Percentiles rank a stretch among this genome's conserved stretches.
phyloP scores from a whole-genome alignment of 2,797 vertebrate species.

The Tapirus indicus region DNA sequence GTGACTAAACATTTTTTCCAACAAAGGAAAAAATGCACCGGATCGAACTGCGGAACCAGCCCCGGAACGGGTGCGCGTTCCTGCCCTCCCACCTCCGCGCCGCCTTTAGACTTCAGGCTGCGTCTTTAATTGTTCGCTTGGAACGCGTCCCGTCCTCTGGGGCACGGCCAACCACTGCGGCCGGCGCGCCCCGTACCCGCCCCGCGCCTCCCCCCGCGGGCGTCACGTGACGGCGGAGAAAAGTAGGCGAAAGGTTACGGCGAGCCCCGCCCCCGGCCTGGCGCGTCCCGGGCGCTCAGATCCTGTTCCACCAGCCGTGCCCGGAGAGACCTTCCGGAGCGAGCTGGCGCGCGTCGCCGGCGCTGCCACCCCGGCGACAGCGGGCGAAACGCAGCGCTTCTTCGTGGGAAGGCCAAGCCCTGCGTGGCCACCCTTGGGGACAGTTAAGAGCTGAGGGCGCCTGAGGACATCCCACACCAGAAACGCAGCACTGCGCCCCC shows the following conservation, averaged over 20 bases:
- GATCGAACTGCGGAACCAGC: constrained; percentile 14
- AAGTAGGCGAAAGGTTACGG: constrained; percentile 89
- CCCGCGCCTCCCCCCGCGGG: background rate
- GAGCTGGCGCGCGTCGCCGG: background rate
- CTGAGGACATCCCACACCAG: background rate
- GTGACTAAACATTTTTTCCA: background rate
- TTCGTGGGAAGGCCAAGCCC: background rate
- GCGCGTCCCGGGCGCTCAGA: constrained; percentile 64
- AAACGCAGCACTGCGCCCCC: background rate
- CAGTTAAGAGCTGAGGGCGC: background rate
- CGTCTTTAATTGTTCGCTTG: background rate
- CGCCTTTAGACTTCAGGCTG: background rate
- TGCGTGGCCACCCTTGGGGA: background rate
- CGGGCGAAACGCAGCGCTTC: background rate
- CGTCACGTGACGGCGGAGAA: constrained; percentile 85
- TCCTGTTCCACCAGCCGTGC: constrained; percentile 71
- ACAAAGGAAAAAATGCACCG: background rate
- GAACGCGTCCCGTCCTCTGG: background rate
- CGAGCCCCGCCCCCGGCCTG: constrained; percentile 79
- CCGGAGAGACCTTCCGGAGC: constrained; percentile 59
- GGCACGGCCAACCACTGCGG: background rate
- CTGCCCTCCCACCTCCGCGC: background rate
- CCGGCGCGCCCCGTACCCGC: constrained; percentile 69
- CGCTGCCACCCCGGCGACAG: background rate
- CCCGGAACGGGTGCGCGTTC: background rate